Percentiles rank a stretch among this genome's conserved stretches.
Evolutionary conservation across 1,140 invertebrate genomes (phyloP).

Genomic region (Cataglyphis hispanica): DNA sequence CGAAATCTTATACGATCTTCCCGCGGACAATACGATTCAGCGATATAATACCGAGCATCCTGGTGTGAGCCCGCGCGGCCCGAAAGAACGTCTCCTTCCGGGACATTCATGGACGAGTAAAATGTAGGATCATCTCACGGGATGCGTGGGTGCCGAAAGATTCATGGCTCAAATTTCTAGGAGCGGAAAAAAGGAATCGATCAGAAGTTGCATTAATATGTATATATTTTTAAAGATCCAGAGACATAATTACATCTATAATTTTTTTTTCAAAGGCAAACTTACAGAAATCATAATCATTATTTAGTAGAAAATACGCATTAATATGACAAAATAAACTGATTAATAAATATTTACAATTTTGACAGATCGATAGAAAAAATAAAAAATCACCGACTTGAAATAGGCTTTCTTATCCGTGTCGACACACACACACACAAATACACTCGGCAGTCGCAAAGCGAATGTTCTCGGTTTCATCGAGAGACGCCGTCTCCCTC

Average conservation of each 20-base stretch:
- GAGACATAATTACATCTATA: neutral
- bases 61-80: constrained; percentile 53
- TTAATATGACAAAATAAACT: neutral
- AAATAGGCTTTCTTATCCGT: too few relatives aligned
- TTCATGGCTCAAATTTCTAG: constrained; percentile 41
- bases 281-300: neutral
- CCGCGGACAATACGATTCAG: constrained; percentile 55
- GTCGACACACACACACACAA: neutral
- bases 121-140: constrained; percentile 67
- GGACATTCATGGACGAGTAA: constrained; percentile 68
- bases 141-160: constrained; percentile 62
- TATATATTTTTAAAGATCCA: neutral
- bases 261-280: neutral
- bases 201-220: constrained; percentile 15
- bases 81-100: constrained; percentile 71
- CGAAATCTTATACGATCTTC: constrained; percentile 70
- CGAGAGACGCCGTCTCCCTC: constrained; percentile 50
- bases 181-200: neutral
- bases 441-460: constrained; percentile 15
- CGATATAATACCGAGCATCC: constrained; percentile 71
- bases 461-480: constrained; percentile 47
- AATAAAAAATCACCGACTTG: neutral
- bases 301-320: neutral
- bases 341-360: neutral
- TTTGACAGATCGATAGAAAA: neutral